phyloP scores from a whole-genome alignment of 2,888 invertebrate genomes.

The Catocala fraxini region DNA sequence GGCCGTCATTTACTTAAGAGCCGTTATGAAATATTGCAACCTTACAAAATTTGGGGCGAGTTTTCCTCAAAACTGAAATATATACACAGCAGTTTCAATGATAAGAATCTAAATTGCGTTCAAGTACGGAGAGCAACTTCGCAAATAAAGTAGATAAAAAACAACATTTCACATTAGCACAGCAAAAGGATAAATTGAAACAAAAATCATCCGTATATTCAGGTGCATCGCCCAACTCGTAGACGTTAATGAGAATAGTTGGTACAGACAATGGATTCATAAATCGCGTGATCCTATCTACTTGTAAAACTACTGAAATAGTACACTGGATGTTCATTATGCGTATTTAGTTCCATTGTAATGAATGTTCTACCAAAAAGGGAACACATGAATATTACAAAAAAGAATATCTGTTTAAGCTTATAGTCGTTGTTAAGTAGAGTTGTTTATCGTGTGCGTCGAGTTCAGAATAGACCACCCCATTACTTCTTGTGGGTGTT shows the following conservation, averaged over 20 bases:
- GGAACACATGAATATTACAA: conserved; percentile 53
- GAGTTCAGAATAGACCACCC: not conserved
- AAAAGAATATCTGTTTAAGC: conserved; percentile 47
- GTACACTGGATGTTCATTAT: conserved; percentile 72
- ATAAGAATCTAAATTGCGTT: conserved; percentile 39
- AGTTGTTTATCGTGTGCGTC: conserved; percentile 5
- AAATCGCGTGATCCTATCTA: conserved; percentile 77
- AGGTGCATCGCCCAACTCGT: conserved; percentile 56
- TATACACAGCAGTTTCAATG: conserved; percentile 16
- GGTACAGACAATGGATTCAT: conserved; percentile 77
- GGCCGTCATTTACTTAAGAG: conserved; percentile 36
- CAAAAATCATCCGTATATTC: conserved; percentile 60
- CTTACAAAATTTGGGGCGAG: not conserved
- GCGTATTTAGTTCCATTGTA: conserved; percentile 76
- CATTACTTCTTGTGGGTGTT: conserved; percentile 1
- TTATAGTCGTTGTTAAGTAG: conserved; percentile 16
- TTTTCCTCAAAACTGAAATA: conserved; percentile 1
- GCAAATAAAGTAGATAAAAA: conserved; percentile 32
- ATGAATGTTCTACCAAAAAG: conserved; percentile 70
- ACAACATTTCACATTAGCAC: conserved; percentile 36
- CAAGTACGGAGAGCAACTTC: conserved; percentile 33
- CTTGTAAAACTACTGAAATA: conserved; percentile 73
- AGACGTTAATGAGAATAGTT: conserved; percentile 78
- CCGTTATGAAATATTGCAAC: conserved; percentile 19
- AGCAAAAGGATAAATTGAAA: conserved; percentile 47